Base-by-base conservation (phyloP, 1,140 invertebrate species). In the Drosophila kikkawai region DNA sequence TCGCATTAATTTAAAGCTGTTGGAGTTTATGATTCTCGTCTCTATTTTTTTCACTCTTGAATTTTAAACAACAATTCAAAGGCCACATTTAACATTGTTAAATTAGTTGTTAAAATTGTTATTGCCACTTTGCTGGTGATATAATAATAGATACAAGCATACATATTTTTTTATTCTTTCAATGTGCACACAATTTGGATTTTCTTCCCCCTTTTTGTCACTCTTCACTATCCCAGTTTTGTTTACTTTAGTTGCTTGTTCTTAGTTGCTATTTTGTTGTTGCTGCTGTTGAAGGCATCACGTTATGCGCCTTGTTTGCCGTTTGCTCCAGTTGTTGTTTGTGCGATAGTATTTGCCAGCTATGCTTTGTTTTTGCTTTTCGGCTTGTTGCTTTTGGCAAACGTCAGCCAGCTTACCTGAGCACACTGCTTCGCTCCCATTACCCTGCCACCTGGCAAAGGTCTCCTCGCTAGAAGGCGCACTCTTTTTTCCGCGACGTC, bases 81-180 rank as follows among this genome's bases (percentile, higher is more conserved):
- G 19, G 75, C 60, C 51, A 42, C 48, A 48, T 56, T 78, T 56
- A 58, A 56, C 69, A 63, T 60, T 39, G 47, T 53, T 47, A 37
- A 37, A 45, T 37, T 45, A 26, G 19, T 22, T 61, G 41, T 48
- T 60, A 11, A 22, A 17, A 32, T 15, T 26, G 9, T 61, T 61
- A 17, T 26, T 61, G 15, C 32, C 6, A 19, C 44, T 51, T 13
- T 55, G 32, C 45, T 56, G 32, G 47, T 32, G 4, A 39, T 39
- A 55, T 55, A 26, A 36, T 53, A 39, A 32, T 12, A 50, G 2
- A 19, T 19, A 17, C 4, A n/a, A 15, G 29, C 11, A 29, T 53
- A 36, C 8, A 13, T 11, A 19, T 59, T 32, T 9, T 13, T 19
- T n/a, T 53, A 34, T 55, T 53, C 26, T 53, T 61, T 51, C 45